Base-by-base conservation (phyloP, 2,797 vertebrate genomes). In the Anguilla anguilla region DNA sequence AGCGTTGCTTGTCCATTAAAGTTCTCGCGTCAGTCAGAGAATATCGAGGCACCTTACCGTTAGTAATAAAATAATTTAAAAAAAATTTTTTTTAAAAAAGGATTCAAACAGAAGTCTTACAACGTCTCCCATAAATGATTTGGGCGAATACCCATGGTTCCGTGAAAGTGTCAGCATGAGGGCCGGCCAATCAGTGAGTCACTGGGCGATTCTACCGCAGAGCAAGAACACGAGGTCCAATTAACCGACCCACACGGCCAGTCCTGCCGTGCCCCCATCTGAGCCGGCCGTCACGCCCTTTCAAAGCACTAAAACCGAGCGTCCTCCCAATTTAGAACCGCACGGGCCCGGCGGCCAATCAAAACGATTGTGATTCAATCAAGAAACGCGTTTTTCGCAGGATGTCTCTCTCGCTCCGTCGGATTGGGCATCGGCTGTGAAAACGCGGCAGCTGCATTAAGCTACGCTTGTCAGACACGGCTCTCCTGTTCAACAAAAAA, bases 21-120 rank as follows among this genome's bases (percentile, higher is more conserved):
- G 72, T 22, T 83, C 72, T 86, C 53, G 64, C 81, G 87, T 83
- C 43, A 59, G 88, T 74, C 46, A 55, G 13, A 86, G 89, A 79
- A 22, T 39, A 49, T 25, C 9, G 10, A 81, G 22, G 4, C 0
- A 7, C 43, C 25, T 49, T 81, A 49, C 2, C 6, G 9, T 2
- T 11, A 43, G 17, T 25, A 49, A 49, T 49, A 49, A 49, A 81
- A 49, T 19, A 28, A 46, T 43, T 74, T 0, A 35, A 13, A 35
- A 31, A 31, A 67, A n/a, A n/a, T n/a, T n/a, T n/a, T n/a, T n/a
- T n/a, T 74, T 0, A 35, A 13, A 35, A 31, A 31, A 67, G 7
- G 61, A 67, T 10, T 67, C 22, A 43, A 43, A 49, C 17, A 77
- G 43, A 81, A 25, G 0, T 49, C 6, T 81, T 9, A 81, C n/a